Conservation (phyloP, 2,888 invertebrate species). For the Pristionchus japonicus region DNA sequence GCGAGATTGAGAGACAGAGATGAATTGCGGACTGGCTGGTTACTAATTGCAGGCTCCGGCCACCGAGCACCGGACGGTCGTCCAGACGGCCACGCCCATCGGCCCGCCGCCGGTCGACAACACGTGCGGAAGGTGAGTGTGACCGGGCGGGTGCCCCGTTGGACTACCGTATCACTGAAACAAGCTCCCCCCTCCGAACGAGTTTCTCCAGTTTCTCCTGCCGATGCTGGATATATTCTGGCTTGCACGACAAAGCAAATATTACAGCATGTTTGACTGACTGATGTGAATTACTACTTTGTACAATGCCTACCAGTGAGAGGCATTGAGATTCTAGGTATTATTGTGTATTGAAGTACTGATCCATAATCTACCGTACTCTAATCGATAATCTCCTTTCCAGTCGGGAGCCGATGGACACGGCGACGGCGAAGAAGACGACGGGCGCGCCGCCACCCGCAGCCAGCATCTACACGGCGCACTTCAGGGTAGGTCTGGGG, state of each 20-base stretch:
- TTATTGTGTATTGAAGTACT: no score
- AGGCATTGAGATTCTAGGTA: no score
- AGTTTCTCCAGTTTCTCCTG: no score
- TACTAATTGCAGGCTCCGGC: background rate
- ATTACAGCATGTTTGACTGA: no score
- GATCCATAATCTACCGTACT: background rate
- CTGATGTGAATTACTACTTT: no score
- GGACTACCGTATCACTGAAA: background rate
- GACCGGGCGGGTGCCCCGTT: background rate
- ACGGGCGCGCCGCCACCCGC: background rate
- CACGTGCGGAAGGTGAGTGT: background rate
- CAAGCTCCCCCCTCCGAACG: no score
- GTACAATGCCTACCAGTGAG: no score
- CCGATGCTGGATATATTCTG: no score
- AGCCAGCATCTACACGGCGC: background rate
- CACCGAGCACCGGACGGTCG: background rate
- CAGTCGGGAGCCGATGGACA: conserved; percentile 7
- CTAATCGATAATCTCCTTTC: background rate
- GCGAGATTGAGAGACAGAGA: background rate
- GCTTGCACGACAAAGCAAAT: no score
- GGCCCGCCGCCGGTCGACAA: background rate
- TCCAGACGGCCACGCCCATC: conserved; percentile 7
- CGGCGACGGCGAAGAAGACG: conserved; percentile 22
- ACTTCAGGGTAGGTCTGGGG: background rate
- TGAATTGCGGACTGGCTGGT: background rate